phyloP scores from a whole-genome alignment of 2,113 vertebrate species.

The Cyphomyrus discorhynchus region DNA sequence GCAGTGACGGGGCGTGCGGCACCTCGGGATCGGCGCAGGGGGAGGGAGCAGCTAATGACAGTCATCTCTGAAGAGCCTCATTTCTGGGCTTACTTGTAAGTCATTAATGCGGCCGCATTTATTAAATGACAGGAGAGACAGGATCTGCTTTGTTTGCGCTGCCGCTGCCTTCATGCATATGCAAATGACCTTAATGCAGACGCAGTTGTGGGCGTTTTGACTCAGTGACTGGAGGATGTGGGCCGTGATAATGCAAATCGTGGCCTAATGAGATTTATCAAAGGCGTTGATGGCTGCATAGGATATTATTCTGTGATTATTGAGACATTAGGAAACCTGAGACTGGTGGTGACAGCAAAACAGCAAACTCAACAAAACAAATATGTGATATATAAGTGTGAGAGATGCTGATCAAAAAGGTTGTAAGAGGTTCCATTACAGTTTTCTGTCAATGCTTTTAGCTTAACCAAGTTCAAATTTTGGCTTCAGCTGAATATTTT shows the following conservation, averaged over 20 bases:
- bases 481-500: background rate
- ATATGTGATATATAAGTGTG: background rate
- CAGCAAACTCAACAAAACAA: background rate
- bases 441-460: background rate
- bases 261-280: background rate
- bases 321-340: background rate
- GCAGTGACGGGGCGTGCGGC: no score
- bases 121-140: background rate
- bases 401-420: background rate
- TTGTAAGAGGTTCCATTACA: background rate
- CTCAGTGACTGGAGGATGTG: conserved; percentile 6
- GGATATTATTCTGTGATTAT: background rate
- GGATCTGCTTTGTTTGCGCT: background rate
- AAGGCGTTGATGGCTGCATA: background rate
- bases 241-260: conserved; percentile 6
- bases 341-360: background rate
- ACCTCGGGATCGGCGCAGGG: no score
- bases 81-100: background rate
- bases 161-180: background rate
- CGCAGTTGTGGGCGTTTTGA: conserved; percentile 1
- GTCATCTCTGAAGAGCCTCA: conserved; percentile 1
- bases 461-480: background rate
- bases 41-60: background rate
- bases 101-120: background rate
- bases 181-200: conserved; percentile 5